Evolutionary conservation across 2,113 vertebrate genomes (phyloP).

Genomic region (Ariopsis seemanni): DNA sequence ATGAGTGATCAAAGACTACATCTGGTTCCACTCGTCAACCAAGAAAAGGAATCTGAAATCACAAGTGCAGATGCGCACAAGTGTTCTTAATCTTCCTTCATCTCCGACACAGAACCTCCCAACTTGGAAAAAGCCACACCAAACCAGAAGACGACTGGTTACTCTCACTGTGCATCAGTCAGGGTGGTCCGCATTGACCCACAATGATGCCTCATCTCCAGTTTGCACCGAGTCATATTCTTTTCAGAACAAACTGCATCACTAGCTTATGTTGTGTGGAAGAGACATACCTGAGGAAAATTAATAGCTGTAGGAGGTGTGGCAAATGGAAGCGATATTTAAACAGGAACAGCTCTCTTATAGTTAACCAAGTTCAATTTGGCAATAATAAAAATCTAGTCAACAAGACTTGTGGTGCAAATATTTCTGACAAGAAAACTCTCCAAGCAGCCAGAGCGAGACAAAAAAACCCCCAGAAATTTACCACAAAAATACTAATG

Average conservation of each 20-base stretch:
- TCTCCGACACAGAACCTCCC: not conserved
- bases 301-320: not conserved
- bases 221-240: constrained; percentile 8
- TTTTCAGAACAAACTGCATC: not conserved
- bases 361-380: not conserved
- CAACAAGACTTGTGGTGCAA: too few species aligned
- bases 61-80: not conserved
- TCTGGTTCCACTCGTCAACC: not conserved
- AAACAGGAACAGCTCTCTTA: not conserved
- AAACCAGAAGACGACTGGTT: constrained; percentile 1
- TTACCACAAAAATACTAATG: not conserved
- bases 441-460: not conserved
- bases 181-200: constrained; percentile 25
- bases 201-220: constrained; percentile 15
- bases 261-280: not conserved
- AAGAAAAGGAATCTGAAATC: not conserved
- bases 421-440: not conserved
- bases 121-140: not conserved
- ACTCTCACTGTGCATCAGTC: not conserved
- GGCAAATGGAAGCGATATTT: not conserved
- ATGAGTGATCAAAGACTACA: not conserved
- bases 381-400: not conserved
- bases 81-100: not conserved
- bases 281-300: not conserved
- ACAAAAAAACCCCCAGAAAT: not conserved